These are phyloP conservation scores for Danio aesculapii DNA, from an alignment of 2,797 vertebrate genomes.

Conservation along the genomic window DNA sequence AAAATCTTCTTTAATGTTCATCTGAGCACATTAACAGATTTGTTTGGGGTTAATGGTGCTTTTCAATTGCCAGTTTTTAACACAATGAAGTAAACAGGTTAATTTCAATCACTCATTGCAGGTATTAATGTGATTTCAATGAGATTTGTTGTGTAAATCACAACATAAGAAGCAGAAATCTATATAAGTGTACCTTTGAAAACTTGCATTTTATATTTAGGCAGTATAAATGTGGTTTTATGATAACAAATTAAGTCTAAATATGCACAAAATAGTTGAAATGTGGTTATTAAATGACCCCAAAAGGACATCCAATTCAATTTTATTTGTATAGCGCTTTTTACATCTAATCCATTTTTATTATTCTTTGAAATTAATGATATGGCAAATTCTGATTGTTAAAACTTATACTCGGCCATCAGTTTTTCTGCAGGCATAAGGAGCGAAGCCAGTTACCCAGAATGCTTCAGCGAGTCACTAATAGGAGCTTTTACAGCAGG, in stretches of 20 bases:
- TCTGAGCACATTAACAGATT: too few species aligned
- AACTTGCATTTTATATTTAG: conserved; percentile 1
- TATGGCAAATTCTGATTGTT: background rate
- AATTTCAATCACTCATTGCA: background rate
- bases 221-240: background rate
- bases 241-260: too few species aligned
- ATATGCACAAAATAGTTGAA: too few species aligned
- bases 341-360: background rate
- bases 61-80: background rate
- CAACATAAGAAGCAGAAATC: too few species aligned
- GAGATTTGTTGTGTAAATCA: too few species aligned
- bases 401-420: background rate
- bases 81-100: background rate
- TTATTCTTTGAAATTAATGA: background rate
- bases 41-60: background rate
- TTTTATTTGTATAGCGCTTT: too few species aligned
- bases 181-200: background rate
- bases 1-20: too few species aligned
- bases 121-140: too few species aligned
- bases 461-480: conserved; percentile 21
- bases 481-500: conserved; percentile 25
- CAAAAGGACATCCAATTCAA: background rate
- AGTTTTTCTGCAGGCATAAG: background rate
- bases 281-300: background rate
- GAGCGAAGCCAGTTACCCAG: background rate